Base-by-base conservation (phyloP, 2,113 vertebrate genomes). In the Scophthalmus maximus region DNA sequence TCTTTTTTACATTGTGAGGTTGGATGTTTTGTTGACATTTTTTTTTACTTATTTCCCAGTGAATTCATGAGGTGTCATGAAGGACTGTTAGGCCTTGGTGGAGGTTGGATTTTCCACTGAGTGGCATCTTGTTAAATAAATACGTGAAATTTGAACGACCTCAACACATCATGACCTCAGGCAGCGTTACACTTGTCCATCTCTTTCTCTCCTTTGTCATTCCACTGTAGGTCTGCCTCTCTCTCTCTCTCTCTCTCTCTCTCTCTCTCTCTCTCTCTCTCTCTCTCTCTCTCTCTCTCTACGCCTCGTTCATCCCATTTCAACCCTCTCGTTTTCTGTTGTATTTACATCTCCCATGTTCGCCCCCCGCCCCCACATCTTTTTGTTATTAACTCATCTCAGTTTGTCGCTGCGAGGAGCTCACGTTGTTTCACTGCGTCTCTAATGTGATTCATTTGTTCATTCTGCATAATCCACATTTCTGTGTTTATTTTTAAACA, bases 401-500 rank as follows among this genome's bases (percentile, higher is more conserved):
- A 5, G 53, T 75, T 60, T 61, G 52, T 79, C 8, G 53, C 73
- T 64, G 29, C 6, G 27, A 71, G 15, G 57, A n/a, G 67, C 62
- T 75, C 67, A 81, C 58, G 52, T 76, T 69, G 72, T 72, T 65
- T 62, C 68, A 20, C 27, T 57, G 60, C 56, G 0, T 64, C 58
- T 72, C 74, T 81, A 53, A 78, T 72, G 62, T 63, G 14, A 57
- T 78, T 78, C 27, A 81, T 78, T 75, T 64, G 49, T 82, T 65
- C 12, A 8, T 59, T 80, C 79, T 38, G 73, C 55, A 75, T 78
- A 82, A 85, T 80, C 82, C 67, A 57, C 68, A 61, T 65, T 25
- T 64, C 56, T 44, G 53, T 62, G 76, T 77, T 85, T 80, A 78
- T 87, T 83, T 85, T 64, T 83, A 78, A 26, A 58, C 51, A 52